Evolutionary conservation across 1,140 invertebrate genomes (phyloP).

Genomic region (Amyelois transitella): DNA sequence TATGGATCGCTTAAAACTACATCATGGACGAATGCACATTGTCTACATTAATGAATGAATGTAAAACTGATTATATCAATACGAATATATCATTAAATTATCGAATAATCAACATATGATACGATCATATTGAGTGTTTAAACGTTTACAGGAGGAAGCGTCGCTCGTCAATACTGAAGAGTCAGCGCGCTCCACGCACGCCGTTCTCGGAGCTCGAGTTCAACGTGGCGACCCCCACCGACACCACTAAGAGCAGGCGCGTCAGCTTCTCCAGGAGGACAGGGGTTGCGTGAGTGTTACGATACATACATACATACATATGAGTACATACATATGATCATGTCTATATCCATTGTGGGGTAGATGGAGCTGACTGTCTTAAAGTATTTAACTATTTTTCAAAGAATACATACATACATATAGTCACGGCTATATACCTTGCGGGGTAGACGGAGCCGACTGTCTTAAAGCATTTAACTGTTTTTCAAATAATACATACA

Average conservation of each 20-base stretch:
- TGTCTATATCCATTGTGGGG: too few species aligned
- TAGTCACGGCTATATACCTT: too few species aligned
- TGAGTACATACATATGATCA: too few species aligned
- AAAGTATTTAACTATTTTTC: neutral
- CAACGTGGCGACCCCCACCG: slow-evolving; percentile 52
- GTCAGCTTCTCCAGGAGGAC: slow-evolving; percentile 56
- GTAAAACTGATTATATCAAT: too few species aligned
- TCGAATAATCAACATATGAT: neutral
- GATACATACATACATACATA: neutral
- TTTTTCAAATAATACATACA: neutral
- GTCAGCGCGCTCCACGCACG: slow-evolving; percentile 45
- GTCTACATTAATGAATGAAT: too few species aligned
- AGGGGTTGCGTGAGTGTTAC: slow-evolving; percentile 51
- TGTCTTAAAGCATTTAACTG: too few species aligned
- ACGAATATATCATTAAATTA: too few species aligned
- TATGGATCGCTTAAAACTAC: too few species aligned
- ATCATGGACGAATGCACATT: too few species aligned
- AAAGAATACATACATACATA: too few species aligned
- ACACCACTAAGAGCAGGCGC: slow-evolving; percentile 51
- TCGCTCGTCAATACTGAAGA: slow-evolving; percentile 60
- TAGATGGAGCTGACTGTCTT: too few species aligned
- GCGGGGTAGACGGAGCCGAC: too few species aligned
- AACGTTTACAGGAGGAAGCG: slow-evolving; percentile 49
- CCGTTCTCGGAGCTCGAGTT: slow-evolving; percentile 61
- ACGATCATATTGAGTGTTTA: slow-evolving; percentile 4